Base-by-base conservation (phyloP, 2,113 vertebrate species). In the Periophthalmodon schlosseri region DNA sequence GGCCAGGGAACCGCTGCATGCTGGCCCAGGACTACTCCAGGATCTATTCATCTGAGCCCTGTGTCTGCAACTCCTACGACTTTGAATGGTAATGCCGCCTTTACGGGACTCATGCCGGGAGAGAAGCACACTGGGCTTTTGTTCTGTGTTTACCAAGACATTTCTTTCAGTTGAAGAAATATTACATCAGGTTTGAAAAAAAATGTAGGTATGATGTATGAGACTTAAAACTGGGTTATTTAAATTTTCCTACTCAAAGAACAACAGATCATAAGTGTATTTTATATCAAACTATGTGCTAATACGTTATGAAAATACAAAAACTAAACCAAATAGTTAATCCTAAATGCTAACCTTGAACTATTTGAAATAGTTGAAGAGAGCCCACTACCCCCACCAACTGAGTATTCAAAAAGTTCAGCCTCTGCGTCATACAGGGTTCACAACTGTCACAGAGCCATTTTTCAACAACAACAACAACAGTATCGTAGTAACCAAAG, bases 21-120 rank as follows among this genome's bases (percentile, higher is more conserved):
- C 81, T 98, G 67, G 88, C 93, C 65, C 93, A 87, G 78, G 95
- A 97, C 68, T 95, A 95, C 76, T 95, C 96, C 1, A 93, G 93
- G 72, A 94, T 95, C 0, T 95, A 96, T 76, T 95, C 96, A 69
- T 96, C 96, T 4, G 96, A 98, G 72, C 95, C 96, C 0, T 99
- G 97, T 78, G 90, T 94, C 74, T 99, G 97, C 70, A 89, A 94
- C 1, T 90, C 96, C 75, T 97, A 95, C 86, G 97, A 99, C 86
- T 99, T 98, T 69, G 97, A 99, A 89, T 98, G 97, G 97, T 99
- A 90, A 87, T 69, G 57, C 60, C 21, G 13, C 65, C 13, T 77
- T 68, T 39, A 65, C 72, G 69, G 28, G 44, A 80, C 15, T 63
- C 60, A 21, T 8, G 16, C 61, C 68, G n/a, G 61, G 72, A 58